Conservation (phyloP, 1,140 invertebrate genomes). For the Drosophila neocordata region DNA sequence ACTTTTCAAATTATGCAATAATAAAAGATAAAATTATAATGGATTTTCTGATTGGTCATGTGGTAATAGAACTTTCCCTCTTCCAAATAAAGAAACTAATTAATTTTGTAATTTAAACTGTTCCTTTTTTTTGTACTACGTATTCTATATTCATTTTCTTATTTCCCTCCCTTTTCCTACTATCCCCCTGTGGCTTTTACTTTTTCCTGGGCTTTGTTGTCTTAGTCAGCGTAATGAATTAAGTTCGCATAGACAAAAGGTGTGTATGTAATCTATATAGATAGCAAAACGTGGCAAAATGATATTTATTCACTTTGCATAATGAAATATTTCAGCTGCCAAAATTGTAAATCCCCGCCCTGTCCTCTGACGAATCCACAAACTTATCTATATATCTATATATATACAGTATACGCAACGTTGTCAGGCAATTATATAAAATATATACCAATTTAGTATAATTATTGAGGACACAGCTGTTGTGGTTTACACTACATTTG, state of each 20-base stretch:
- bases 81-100: neutral
- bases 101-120: neutral
- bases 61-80: neutral
- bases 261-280: constrained; percentile 50
- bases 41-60: neutral
- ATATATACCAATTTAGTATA: constrained; percentile 20
- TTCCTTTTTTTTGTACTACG: neutral
- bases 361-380: constrained; percentile 11
- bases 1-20: neutral
- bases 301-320: constrained; percentile 60
- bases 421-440: constrained; percentile 45
- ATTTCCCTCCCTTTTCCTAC: too few relatives aligned
- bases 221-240: constrained; percentile 26
- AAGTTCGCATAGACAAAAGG: constrained; percentile 6
- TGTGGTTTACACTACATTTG: constrained; percentile 34
- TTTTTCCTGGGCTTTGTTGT: neutral
- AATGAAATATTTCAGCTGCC: constrained; percentile 52
- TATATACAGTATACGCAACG: constrained; percentile 27
- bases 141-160: neutral
- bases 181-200: neutral
- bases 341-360: constrained; percentile 29
- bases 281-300: constrained; percentile 33
- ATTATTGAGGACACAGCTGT: constrained; percentile 50
- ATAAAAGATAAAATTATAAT: too few relatives aligned
- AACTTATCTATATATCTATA: neutral